Percentiles rank a stretch among this genome's conserved stretches.
Conservation (phyloP, 2,888 invertebrate species). For the Plagodis dolabraria region DNA sequence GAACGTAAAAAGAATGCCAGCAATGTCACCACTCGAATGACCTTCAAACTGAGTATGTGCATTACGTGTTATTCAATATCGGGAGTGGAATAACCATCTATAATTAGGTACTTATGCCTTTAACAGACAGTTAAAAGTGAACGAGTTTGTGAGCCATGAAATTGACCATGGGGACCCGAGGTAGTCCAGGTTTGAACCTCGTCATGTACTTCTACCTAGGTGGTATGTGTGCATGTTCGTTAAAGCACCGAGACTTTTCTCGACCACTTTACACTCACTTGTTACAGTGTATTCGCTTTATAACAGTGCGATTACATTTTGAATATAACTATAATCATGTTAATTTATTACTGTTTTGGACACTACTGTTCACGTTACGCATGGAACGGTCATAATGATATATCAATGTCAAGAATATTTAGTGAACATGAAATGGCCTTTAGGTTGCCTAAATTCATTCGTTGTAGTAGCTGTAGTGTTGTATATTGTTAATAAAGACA, state of each 20-base stretch:
- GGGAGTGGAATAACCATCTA: slow-evolving; percentile 22
- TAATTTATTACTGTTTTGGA: too few relatives aligned
- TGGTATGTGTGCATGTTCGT: slow-evolving; percentile 9
- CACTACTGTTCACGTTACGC: background rate
- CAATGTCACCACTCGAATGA: slow-evolving; percentile 31
- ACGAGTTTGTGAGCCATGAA: slow-evolving; percentile 57
- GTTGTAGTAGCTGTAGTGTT: too few relatives aligned
- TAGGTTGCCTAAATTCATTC: too few relatives aligned
- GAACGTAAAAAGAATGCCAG: slow-evolving; percentile 29
- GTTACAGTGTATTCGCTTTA: slow-evolving; percentile 25
- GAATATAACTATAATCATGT: background rate
- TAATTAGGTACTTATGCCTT: slow-evolving; percentile 33
- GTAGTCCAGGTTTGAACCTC: slow-evolving; percentile 54
- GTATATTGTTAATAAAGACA: too few relatives aligned
- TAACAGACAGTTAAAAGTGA: slow-evolving; percentile 37
- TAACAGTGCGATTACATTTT: slow-evolving; percentile 20
- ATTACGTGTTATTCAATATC: slow-evolving; percentile 22
- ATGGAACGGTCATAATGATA: too few relatives aligned
- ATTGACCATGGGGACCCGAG: slow-evolving; percentile 68
- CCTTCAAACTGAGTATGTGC: slow-evolving; percentile 32
- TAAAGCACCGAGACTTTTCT: slow-evolving; percentile 33
- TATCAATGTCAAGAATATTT: too few relatives aligned
- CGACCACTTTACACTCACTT: slow-evolving; percentile 32
- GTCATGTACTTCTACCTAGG: slow-evolving; percentile 16
- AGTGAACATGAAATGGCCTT: too few relatives aligned